These are phyloP conservation scores for Onychostruthus taczanowskii DNA, from an alignment of 2,113 vertebrate species.

Conservation along the genomic window DNA sequence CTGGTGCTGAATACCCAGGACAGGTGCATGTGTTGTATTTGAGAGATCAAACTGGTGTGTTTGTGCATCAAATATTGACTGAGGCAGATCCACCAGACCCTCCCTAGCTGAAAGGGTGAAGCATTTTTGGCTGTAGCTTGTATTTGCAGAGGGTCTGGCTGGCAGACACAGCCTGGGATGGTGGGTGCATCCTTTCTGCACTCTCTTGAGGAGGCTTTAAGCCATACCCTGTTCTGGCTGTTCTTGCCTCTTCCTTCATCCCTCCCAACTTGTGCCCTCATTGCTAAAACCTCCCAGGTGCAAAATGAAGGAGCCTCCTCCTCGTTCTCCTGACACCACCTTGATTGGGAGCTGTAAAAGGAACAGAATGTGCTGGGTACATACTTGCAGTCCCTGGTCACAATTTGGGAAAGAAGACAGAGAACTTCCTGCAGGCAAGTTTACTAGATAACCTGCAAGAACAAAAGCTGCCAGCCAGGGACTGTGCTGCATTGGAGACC, in stretches of 20 bases:
- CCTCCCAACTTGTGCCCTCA: background rate
- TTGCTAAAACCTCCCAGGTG: background rate
- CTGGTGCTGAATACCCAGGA: background rate
- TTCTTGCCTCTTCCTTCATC: background rate
- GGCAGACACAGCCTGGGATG: background rate
- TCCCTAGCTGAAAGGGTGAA: background rate
- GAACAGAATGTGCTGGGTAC: background rate
- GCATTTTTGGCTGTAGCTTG: background rate
- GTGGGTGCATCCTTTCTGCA: background rate
- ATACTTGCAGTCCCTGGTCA: background rate
- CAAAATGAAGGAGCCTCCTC: background rate
- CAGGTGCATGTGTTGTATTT: accelerated
- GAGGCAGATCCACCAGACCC: background rate
- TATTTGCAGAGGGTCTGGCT: background rate
- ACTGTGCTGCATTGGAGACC: background rate
- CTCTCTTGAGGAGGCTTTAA: background rate
- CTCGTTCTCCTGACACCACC: accelerated
- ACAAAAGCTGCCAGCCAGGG: background rate
- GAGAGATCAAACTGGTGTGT: background rate
- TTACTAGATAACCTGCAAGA: background rate
- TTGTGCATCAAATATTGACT: background rate
- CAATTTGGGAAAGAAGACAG: background rate
- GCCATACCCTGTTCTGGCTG: background rate
- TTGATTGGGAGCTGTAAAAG: background rate
- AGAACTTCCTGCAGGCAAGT: background rate